These are phyloP conservation scores for Atlantisia rogersi DNA, from an alignment of 2,113 vertebrate species.

Conservation along the genomic window DNA sequence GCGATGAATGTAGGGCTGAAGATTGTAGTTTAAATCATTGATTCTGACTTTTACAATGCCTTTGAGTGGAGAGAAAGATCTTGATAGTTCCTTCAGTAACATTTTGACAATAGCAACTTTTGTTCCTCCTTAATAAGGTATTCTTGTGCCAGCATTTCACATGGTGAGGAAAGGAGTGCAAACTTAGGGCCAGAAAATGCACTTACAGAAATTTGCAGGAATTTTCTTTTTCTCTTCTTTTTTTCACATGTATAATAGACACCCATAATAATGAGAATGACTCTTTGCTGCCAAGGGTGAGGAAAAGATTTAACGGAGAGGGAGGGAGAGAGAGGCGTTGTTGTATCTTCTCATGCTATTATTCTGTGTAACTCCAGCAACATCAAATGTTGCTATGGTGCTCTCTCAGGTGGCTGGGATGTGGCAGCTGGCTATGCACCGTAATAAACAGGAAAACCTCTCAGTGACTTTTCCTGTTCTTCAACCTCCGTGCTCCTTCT, in stretches of 20 bases:
- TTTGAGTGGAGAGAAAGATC: background rate
- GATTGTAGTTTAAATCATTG: background rate
- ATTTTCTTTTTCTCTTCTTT: background rate
- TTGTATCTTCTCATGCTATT: background rate
- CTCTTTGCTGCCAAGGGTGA: background rate
- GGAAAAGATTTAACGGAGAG: background rate
- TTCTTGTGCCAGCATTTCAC: background rate
- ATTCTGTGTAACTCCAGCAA: constrained; percentile 45
- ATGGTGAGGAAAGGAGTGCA: background rate
- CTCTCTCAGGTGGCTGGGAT: constrained; percentile 73
- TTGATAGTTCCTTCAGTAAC: background rate
- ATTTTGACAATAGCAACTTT: background rate
- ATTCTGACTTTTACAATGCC: background rate
- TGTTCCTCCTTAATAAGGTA: background rate
- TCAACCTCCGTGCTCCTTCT: background rate
- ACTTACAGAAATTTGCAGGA: background rate
- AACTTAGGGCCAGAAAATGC: background rate
- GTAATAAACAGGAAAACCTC: constrained; percentile 65
- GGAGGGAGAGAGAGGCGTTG: background rate
- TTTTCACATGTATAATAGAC: background rate
- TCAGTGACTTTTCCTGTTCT: background rate
- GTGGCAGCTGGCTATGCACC: constrained; percentile 63
- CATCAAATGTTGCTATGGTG: constrained; percentile 77
- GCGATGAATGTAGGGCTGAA: background rate
- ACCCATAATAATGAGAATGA: background rate